Conservation (phyloP, 1,140 invertebrate species). For the Scaptomyza hsui region DNA sequence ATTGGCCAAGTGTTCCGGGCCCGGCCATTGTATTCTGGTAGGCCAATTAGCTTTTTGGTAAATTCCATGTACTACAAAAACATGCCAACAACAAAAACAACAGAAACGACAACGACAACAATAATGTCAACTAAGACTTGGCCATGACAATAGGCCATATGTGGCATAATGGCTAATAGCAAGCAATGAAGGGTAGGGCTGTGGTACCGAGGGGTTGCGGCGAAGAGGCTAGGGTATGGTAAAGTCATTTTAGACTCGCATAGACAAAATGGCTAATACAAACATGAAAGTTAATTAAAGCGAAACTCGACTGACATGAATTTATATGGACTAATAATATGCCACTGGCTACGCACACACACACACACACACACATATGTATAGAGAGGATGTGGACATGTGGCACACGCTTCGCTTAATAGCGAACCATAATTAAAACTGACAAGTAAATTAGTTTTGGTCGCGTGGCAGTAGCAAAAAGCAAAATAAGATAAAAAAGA, state of each 20-base stretch:
- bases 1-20: conserved; percentile 54
- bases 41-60: conserved; percentile 67
- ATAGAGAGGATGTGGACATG: conserved; percentile 19
- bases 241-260: conserved; percentile 55
- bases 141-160: conserved; percentile 40
- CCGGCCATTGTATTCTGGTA: conserved; percentile 28
- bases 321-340: conserved; percentile 80
- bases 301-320: conserved; percentile 78
- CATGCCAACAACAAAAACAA: conserved; percentile 11
- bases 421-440: conserved; percentile 75
- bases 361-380: conserved; percentile 4
- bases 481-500: conserved; percentile 31
- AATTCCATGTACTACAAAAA: conserved; percentile 30
- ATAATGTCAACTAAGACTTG: conserved; percentile 36
- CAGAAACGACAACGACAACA: conserved; percentile 6
- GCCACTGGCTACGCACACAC: conserved; percentile 49
- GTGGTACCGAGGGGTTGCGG: no score
- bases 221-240: not conserved
- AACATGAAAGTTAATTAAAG: conserved; percentile 83
- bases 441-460: conserved; percentile 79
- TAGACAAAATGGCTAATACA: conserved; percentile 67
- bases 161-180: conserved; percentile 53
- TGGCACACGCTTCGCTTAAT: conserved; percentile 65
- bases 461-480: conserved; percentile 13
- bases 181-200: not conserved